A percentile compares a stretch with the other conserved stretches of the same genome.
Conservation (phyloP, 1,140 invertebrate genomes). For the Rhagoletis pomonella region DNA sequence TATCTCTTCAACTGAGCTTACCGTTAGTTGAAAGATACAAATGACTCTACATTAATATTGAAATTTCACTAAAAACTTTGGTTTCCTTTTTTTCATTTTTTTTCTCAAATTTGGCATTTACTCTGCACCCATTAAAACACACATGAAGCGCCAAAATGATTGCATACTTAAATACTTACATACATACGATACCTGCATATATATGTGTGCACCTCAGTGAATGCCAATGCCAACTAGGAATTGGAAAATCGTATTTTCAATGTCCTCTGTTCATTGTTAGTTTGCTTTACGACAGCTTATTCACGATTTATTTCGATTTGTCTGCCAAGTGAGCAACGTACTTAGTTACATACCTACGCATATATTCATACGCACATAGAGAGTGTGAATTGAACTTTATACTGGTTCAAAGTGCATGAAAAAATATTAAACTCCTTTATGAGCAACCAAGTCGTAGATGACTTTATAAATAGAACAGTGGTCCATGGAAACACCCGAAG, state of each 20-base stretch:
- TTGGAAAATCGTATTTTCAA: constrained; percentile 38
- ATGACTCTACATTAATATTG: background rate
- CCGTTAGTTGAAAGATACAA: background rate
- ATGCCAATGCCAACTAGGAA: constrained; percentile 25
- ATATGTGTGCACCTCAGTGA: background rate
- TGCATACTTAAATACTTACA: background rate
- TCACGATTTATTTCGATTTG: constrained; percentile 31
- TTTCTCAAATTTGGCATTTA: background rate
- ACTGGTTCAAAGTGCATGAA: background rate
- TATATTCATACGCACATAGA: background rate
- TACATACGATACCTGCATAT: background rate
- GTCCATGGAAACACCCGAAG: too few relatives aligned
- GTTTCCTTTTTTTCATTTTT: background rate
- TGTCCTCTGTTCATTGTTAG: background rate
- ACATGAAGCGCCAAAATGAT: background rate
- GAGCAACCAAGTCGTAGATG: too few relatives aligned
- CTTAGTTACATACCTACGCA: background rate
- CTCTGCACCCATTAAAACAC: background rate
- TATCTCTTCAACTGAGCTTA: background rate
- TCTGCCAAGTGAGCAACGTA: background rate
- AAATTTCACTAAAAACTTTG: constrained; percentile 33
- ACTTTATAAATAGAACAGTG: too few relatives aligned
- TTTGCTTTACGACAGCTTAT: constrained; percentile 17
- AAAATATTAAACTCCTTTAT: too few relatives aligned
- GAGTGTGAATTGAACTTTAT: constrained; percentile 35